phyloP scores from a whole-genome alignment of 2,888 invertebrate species.

The Erebia aethiops region DNA sequence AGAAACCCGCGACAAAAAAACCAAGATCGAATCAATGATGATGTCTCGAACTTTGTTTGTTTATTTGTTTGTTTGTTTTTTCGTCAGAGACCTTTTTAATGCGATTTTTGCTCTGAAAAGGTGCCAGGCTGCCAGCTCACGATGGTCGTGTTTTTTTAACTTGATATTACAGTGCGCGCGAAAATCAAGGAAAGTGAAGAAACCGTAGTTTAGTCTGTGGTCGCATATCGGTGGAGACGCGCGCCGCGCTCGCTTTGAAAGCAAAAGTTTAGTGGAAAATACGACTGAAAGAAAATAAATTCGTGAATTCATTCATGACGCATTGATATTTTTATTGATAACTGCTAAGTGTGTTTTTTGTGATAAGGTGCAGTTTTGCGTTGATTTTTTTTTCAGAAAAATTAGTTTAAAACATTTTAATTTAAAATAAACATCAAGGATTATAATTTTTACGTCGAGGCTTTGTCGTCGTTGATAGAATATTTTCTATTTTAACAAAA shows the following conservation, averaged over 20 bases:
- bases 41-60: no score
- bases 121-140: no score
- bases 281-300: constrained; percentile 9
- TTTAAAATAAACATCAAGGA: no score
- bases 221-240: constrained; percentile 1
- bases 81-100: no score
- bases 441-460: not conserved
- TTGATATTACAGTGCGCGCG: constrained; percentile 12
- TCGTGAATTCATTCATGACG: not conserved
- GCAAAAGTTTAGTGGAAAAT: constrained; percentile 16
- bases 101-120: no score
- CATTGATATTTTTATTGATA: not conserved
- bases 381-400: no score
- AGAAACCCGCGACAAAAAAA: no score
- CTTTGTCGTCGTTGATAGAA: not conserved
- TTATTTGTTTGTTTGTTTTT: no score
- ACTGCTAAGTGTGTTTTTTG: no score
- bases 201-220: constrained; percentile 32
- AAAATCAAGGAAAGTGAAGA: constrained; percentile 19
- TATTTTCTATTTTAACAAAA: not conserved
- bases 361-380: not conserved
- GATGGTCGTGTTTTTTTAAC: no score
- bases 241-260: constrained; percentile 1
- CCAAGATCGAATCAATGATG: no score
- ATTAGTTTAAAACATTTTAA: not conserved